These are phyloP conservation scores for Machaerirhynchus nigripectus DNA, from an alignment of 2,113 vertebrate genomes.

Conservation along the genomic window DNA sequence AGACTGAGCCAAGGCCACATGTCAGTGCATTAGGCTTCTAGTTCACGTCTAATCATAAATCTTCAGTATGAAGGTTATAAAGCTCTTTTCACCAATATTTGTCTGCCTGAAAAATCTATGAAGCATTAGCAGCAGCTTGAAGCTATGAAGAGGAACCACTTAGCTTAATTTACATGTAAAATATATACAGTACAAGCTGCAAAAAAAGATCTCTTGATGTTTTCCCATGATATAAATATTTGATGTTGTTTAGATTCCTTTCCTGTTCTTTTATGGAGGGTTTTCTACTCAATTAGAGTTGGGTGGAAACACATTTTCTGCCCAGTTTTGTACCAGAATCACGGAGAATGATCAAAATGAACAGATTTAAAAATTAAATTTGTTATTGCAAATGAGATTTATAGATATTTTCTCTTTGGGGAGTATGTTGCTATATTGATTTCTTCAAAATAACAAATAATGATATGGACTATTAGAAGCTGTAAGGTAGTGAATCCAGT, in stretches of 20 bases:
- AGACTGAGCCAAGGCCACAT: background rate
- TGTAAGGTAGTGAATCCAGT: background rate
- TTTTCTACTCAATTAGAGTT: conserved; percentile 43
- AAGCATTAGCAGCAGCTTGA: conserved; percentile 13
- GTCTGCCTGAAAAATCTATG: conserved; percentile 5
- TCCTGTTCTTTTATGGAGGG: conserved; percentile 17
- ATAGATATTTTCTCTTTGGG: conserved; percentile 37
- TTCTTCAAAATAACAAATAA: conserved; percentile 22
- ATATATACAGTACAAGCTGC: conserved; percentile 22
- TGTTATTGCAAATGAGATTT: conserved; percentile 51
- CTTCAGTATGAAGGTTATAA: conserved; percentile 36
- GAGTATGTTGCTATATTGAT: conserved; percentile 6
- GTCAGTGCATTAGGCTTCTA: conserved; percentile 5
- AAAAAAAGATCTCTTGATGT: conserved; percentile 49
- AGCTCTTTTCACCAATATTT: conserved; percentile 45
- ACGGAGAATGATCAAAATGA: conserved; percentile 34
- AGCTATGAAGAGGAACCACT: conserved; percentile 27
- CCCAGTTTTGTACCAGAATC: background rate
- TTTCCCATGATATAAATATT: conserved; percentile 67
- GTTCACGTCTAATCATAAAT: conserved; percentile 15
- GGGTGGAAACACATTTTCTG: conserved; percentile 42
- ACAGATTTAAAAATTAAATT: conserved; percentile 38
- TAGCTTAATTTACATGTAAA: conserved; percentile 54
- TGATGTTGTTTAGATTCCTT: conserved; percentile 65
- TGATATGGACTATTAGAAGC: conserved; percentile 31